Base-by-base conservation (phyloP, 1,140 invertebrate genomes). In the Odontomachus brunneus region DNA sequence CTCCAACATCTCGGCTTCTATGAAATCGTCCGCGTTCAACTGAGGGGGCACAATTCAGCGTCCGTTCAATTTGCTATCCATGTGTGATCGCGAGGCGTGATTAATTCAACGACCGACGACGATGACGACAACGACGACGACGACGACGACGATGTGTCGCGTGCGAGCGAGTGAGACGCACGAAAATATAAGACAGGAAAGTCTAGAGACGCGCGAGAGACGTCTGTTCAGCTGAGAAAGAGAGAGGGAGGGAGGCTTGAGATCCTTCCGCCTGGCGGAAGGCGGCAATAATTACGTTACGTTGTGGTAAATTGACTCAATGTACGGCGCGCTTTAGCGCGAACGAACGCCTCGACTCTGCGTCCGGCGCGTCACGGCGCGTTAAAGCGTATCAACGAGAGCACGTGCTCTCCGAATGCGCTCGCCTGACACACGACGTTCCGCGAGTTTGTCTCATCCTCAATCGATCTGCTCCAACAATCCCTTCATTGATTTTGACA, bases 1-100 rank as follows among this genome's bases (percentile, higher is more conserved):
- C 78, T 96, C 95, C 75, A 98, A 90, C 76, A 94, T 92, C 78
- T 96, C 95, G 2, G 96, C 95, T 84, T 97, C 95, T 19, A 95
- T 86, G 90, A 98, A 98, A 84, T 97, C 97, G 72, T 97, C 96
- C 87, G 95, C 94, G n/a, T 96, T 95, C 71, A 97, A 86, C 96
- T 97, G 89, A 74, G 81, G 26, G 65, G 29, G 62, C 74, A 85
- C 14, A 82, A 71, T 71, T 29, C 44, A 51, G 17, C 17, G 38
- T 59, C 15, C 24, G 22, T 78, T 57, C 17, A 59, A 29, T 59
- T 22, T 29, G 38, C 19, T 74, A 38, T 69, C 14, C 59, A 51
- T 73, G 15, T 74, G 15, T 82, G 59, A 73, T 49, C 53, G 33
- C n/a, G n/a, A n/a, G n/a, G n/a, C 22, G 15, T 26, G 12, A 74